Base-by-base conservation (phyloP, 2,113 vertebrate genomes). In the Myotis yumanensis region DNA sequence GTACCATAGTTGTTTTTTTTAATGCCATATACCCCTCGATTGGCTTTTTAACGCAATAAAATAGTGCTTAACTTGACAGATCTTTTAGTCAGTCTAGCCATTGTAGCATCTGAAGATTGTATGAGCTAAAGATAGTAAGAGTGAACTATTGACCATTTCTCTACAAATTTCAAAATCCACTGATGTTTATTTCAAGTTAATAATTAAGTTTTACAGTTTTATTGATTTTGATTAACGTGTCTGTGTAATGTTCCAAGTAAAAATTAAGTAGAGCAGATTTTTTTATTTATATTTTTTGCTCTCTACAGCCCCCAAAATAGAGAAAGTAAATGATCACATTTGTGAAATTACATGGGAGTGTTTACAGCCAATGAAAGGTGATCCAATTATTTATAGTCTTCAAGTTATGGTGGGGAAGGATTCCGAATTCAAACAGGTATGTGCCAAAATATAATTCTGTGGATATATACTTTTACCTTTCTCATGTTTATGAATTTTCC, bases 341-440 rank as follows among this genome's bases (percentile, higher is more conserved):
- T 99, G 99, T 96, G 99, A 99, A 94, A 98, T 99, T 95, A 98
- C 98, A 2, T 99, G 99, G 99, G 99, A 99, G 97, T 96, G 98
- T 94, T 98, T 99, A 93, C 98, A 97, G 37, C 98, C 99, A 92
- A 99, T 99, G 99, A 99, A 99, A 96, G 99, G 99, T 46, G 99
- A 99, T 98, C 98, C 99, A 30, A 94, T 99, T 96, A 98, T 99
- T 97, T 99, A 99, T 97, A 98, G 98, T 96, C 98, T 99, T 98
- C 99, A 99, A 97, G 98, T 98, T 97, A 99, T 99, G 99, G 97
- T 98, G 97, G 99, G 99, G 93, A 99, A 98, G 97, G 99, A 99
- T 98, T 99, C 99, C 0, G 99, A 99, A 87, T 99, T 99, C 97
- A 99, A 99, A 98, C 99, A 99, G 99, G 99, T 99, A 99, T 86